Evolutionary conservation across 2,888 invertebrate genomes (phyloP), one percentile per base, ranked within the genome.

Genomic region (Lepidocyrtinus sp.): DNA sequence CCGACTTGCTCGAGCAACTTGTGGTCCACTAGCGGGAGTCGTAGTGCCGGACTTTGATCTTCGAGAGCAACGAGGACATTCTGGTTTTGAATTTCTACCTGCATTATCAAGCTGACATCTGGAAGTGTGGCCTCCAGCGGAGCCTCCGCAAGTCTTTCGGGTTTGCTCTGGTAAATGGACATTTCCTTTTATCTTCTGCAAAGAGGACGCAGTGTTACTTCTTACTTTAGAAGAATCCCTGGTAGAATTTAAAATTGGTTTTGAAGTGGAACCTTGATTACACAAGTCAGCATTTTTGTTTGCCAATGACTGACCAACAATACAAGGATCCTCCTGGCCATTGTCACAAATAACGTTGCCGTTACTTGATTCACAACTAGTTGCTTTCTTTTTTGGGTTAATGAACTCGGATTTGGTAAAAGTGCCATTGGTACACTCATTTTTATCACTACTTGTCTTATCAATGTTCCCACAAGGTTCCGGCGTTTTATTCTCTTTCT

Each of bases 401-500:
- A 75, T 63, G 59, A 81, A 67, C 75, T 81, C 75, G 12, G 74
- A 55, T 25, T 75, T 80, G 7, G 50, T 69, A 7, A 59, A 26
- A n/a, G 69, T 55, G 64, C 62, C 74, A 70, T 55, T 65, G 50
- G 73, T 67, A 55, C 55, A 55, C 17, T 55, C 55, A 55, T 55
- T 17, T 2, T 17, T 55, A 55, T 55, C 36, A 36, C 36, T 36
- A 59, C 46, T 81, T 27, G 73, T 75, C 65, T 76, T 81, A 78
- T 69, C 78, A 77, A 17, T 17, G 65, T 67, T 68, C 74, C 75
- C 75, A 82, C 73, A 59, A 25, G 80, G 80, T 74, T 81, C 81
- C 67, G 85, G 85, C 22, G 84, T 86, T 72, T 85, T 84, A 75
- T 86, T 86, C 67, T 86, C 85, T 59, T 85, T 85, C 72, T 86